phyloP scores from a whole-genome alignment of 2,113 vertebrate species.

The Phalacrocorax pelagicus region DNA sequence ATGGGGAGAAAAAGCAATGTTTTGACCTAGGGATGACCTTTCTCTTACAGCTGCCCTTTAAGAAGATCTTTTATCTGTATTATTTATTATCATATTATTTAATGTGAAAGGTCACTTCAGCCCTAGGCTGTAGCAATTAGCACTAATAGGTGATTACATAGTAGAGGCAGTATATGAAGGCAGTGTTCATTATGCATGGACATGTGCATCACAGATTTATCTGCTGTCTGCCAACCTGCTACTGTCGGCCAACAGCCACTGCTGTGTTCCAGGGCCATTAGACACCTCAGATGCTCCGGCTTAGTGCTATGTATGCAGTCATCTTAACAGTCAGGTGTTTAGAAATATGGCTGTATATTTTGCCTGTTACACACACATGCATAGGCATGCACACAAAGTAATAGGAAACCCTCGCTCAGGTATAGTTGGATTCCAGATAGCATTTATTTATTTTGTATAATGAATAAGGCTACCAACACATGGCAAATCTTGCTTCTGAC shows the following conservation, averaged over 20 bases:
- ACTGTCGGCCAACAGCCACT: not conserved
- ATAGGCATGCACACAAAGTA: accelerated
- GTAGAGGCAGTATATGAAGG: not conserved
- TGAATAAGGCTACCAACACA: not conserved
- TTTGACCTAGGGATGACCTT: not conserved
- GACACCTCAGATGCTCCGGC: not conserved
- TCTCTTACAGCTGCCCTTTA: not conserved
- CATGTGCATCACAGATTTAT: not conserved
- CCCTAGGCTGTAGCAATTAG: not conserved
- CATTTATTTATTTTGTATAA: not conserved
- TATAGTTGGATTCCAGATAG: not conserved
- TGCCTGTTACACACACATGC: not conserved
- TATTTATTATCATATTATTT: not conserved
- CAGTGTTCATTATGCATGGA: not conserved
- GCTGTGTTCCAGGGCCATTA: not conserved
- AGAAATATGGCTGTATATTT: not conserved
- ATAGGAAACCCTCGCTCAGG: not conserved
- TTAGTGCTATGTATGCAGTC: not conserved
- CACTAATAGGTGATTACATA: not conserved
- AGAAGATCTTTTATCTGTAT: not conserved
- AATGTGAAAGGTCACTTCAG: not conserved
- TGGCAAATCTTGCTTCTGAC: not conserved
- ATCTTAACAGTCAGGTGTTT: not conserved
- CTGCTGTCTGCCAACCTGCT: not conserved
- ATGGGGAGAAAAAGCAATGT: not conserved